A percentile compares a stretch with the other conserved stretches of the same genome.
These are phyloP conservation scores for Polypedilum pembai DNA, from an alignment of 1,140 invertebrate species.

Conservation along the genomic window DNA sequence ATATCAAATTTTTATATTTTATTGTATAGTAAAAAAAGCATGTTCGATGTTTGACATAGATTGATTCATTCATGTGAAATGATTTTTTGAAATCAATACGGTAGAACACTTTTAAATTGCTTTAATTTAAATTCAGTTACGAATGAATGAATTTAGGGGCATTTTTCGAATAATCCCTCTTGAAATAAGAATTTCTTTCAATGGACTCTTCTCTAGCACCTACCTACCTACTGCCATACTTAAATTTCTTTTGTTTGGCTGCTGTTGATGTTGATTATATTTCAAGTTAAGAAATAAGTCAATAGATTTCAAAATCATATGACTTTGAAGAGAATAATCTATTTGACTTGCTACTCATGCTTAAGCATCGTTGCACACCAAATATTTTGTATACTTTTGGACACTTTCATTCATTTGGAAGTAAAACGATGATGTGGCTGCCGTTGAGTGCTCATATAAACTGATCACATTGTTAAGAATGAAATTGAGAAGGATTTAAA, in stretches of 20 bases:
- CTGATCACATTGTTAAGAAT: too few relatives aligned
- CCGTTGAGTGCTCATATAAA: too few relatives aligned
- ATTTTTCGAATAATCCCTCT: neutral
- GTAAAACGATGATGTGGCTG: too few relatives aligned
- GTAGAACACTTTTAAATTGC: constrained; percentile 5
- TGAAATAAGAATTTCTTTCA: neutral
- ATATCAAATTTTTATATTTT: neutral
- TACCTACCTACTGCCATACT: too few relatives aligned
- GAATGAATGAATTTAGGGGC: constrained; percentile 14
- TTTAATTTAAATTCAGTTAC: constrained; percentile 28
- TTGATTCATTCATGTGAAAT: constrained; percentile 28
- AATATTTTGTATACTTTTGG: constrained; percentile 14
- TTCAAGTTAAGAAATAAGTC: constrained; percentile 10
- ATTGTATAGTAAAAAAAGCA: neutral
- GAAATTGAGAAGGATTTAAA: neutral
- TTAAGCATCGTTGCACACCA: neutral
- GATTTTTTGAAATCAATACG: constrained; percentile 24
- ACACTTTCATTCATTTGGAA: neutral
- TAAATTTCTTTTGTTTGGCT: neutral
- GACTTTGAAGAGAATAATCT: too few relatives aligned
- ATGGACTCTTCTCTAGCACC: neutral
- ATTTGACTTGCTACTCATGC: neutral
- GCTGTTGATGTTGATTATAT: neutral
- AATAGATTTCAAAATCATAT: neutral
- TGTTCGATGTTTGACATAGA: constrained; percentile 23